Evolutionary conservation across 2,113 vertebrate species (phyloP), one percentile per base, ranked within the genome.

Genomic region (Pomatorhinus ruficollis): DNA sequence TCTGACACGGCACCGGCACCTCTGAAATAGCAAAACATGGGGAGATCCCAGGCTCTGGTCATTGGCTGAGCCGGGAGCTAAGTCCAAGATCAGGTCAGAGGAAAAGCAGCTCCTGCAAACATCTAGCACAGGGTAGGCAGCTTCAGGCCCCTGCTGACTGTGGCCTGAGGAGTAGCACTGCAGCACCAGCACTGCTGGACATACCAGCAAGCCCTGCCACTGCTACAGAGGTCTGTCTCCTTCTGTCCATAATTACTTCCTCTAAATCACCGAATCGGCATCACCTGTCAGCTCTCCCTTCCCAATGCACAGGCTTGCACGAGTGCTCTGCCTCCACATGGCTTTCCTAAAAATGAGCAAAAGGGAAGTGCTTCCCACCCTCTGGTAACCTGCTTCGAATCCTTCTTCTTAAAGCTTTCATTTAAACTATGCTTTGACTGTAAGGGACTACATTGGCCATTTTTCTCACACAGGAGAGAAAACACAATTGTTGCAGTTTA

Each of bases 1-100:
- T 23, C 11, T 3, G 1, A 12, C 1, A 2, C 0, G 3, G 30
- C 39, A 75, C 5, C 0, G 3, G 30, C 39, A 75, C 5, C 15
- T 54, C 71, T 4, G 2, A 84, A 71, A 70, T 2, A 54, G 2
- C 6, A 59, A 70, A 81, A 52, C 0, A 0, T 0, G 1, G 5
- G 27, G 17, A 60, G 3, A 14, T 54, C 13, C 22, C 24, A 70
- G 54, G 22, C 2, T 3, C 8, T 11, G 24, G 59, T 27, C 53
- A 12, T 33, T n/a, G 23, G 17, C 49, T 65, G 27, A 61, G 31
- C 30, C 59, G 70, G 47, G 39, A 85, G 13, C 27, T 54, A 30
- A 21, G 10, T 30, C 52, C 52, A 64, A 78, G 50, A 17, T 53
- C n/a, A 65, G 3, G 17, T 17, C 37, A 45, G 44, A 71, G 13